phyloP scores from a whole-genome alignment of 2,113 vertebrate genomes.

The Albula goreensis region DNA sequence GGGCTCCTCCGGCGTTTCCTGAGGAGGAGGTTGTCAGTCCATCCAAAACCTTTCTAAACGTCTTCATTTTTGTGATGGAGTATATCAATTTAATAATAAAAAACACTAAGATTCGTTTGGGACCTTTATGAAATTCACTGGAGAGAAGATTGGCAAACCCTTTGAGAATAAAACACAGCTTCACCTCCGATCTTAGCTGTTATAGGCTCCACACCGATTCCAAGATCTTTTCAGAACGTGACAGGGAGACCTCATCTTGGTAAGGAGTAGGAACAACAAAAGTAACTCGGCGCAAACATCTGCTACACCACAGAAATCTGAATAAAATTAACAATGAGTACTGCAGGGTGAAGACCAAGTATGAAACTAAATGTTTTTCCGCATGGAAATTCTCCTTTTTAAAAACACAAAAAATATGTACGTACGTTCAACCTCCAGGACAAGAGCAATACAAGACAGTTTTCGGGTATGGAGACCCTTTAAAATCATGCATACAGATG shows the following conservation, averaged over 20 bases:
- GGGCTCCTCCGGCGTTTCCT: conserved; percentile 70
- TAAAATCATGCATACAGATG: background rate
- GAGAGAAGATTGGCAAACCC: conserved; percentile 11
- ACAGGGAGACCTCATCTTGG: conserved; percentile 57
- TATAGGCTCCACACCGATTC: conserved; percentile 30
- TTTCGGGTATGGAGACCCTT: background rate
- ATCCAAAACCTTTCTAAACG: conserved; percentile 98
- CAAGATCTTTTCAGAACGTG: conserved; percentile 66
- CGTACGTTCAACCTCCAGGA: background rate
- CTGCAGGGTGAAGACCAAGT: conserved; percentile 11
- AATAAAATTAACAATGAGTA: background rate
- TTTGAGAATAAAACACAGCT: conserved; percentile 37
- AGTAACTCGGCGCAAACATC: background rate
- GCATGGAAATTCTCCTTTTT: conserved; percentile 47
- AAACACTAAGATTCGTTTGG: conserved; percentile 14
- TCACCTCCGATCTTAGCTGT: conserved; percentile 30
- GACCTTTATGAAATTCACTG: conserved; percentile 34
- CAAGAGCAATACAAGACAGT: background rate
- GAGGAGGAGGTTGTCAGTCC: conserved; percentile 92
- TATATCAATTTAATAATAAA: background rate
- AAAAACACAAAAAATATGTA: conserved; percentile 12
- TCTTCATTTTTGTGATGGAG: conserved; percentile 82
- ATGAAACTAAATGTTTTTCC: conserved; percentile 62
- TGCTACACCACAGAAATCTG: background rate
- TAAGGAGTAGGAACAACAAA: conserved; percentile 35